Evolutionary conservation across 1,140 invertebrate species (phyloP), one percentile per base, ranked within the genome.

Genomic region (Halesus radiatus): DNA sequence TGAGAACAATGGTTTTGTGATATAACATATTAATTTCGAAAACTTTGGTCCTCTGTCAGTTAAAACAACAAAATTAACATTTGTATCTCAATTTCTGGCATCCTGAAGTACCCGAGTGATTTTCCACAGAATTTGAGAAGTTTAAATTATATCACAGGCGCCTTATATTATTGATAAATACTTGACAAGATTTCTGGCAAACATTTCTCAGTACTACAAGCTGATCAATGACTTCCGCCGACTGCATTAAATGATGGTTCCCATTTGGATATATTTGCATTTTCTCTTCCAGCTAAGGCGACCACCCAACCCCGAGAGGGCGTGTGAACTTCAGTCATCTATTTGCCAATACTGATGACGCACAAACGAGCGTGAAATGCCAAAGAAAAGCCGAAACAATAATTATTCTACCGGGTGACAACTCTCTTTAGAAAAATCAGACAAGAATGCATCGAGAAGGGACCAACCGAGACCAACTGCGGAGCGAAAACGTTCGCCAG

Each of bases 311-410:
- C 54, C n/a, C 3, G 20, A 20, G 26, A 52, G 32, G 76, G 80
- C 76, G 80, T 82, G 81, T 70, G 81, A 82, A 79, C 60, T 26
- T 26, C 73, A 22, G 18, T 45, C 76, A n/a, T 5, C 3, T 76
- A 73, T 79, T 76, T 72, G 77, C 73, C 37, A 79, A 79, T 64
- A 76, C 77, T 50, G 78, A 45, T 66, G 73, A 78, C 53, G 56
- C 54, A 60, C 78, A 37, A 77, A 80, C 76, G 50, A 64, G 60
- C 75, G 75, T 77, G 70, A 70, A 79, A 76, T 64, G 74, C 68
- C 81, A 82, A 79, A 82, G 77, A 52, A 79, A 60, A 56, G 54
- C 81, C 78, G 78, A 82, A 79, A 82, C 74, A 79, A 82, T 79
- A 76, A 79, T 79, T 60, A 76, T 79, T 76, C 37, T 52, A 60